Conservation (phyloP, 2,888 invertebrate genomes). For the Temnothorax rugatulus region DNA sequence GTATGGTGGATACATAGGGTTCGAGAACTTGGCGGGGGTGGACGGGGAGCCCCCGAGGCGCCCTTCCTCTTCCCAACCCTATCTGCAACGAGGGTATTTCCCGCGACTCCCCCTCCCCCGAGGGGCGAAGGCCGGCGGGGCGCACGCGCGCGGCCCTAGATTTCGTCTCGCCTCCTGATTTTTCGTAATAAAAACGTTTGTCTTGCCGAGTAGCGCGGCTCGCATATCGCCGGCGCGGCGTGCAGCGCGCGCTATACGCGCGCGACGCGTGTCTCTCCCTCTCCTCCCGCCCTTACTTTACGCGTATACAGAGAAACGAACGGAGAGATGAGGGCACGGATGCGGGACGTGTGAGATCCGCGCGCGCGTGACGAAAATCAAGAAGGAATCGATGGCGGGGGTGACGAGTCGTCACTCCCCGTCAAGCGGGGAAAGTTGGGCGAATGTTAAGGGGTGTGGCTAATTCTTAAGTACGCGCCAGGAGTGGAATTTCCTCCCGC, state of each 20-base stretch:
- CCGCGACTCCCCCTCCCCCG: slow-evolving; percentile 19
- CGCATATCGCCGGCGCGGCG: slow-evolving; percentile 75
- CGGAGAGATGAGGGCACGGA: background rate
- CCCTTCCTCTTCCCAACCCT: background rate
- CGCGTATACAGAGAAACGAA: background rate
- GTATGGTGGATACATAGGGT: slow-evolving; percentile 43
- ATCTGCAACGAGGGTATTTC: slow-evolving; percentile 27
- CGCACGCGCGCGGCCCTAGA: slow-evolving; percentile 80
- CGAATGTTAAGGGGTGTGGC: slow-evolving; percentile 23
- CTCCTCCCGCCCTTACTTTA: background rate
- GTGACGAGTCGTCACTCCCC: slow-evolving; percentile 16
- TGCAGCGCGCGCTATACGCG: slow-evolving; percentile 54
- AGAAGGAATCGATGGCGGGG: slow-evolving; percentile 34
- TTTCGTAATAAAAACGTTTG: slow-evolving; percentile 85
- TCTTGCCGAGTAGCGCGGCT: slow-evolving; percentile 80
- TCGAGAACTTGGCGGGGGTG: slow-evolving; percentile 35
- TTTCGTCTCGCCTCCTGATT: slow-evolving; percentile 84
- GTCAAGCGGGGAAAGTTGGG: slow-evolving; percentile 27
- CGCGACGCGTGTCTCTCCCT: slow-evolving; percentile 51
- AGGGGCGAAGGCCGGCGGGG: slow-evolving; percentile 34
- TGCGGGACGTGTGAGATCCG: background rate
- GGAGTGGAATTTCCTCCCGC: slow-evolving; percentile 1
- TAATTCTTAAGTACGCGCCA: slow-evolving; percentile 39
- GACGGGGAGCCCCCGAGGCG: slow-evolving; percentile 25
- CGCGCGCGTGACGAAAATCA: slow-evolving; percentile 40